Conservation (phyloP, 2,888 invertebrate genomes). For the Zaprionus obscuricornis region DNA sequence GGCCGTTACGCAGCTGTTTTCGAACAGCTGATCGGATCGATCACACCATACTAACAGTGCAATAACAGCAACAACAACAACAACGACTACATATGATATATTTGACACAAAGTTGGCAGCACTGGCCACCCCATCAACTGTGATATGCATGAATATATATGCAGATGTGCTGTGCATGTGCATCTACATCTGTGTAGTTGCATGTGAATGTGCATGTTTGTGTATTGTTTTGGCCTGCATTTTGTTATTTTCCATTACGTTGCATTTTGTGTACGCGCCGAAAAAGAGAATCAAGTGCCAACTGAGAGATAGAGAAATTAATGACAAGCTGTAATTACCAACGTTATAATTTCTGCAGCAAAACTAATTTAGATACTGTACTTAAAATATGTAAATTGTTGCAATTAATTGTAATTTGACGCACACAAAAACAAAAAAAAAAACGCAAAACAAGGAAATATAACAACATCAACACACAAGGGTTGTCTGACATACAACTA, state of each 20-base stretch:
- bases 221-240: slow-evolving; percentile 58
- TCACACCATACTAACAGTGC: slow-evolving; percentile 35
- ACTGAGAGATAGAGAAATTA: slow-evolving; percentile 4
- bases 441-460: slow-evolving; percentile 33
- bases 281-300: too few species aligned
- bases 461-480: slow-evolving; percentile 29
- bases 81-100: slow-evolving; percentile 36
- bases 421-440: slow-evolving; percentile 30
- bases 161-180: neutral
- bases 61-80: slow-evolving; percentile 13
- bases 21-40: slow-evolving; percentile 53
- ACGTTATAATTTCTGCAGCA: slow-evolving; percentile 34
- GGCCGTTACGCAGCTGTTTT: slow-evolving; percentile 23
- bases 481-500: slow-evolving; percentile 55
- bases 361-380: slow-evolving; percentile 32
- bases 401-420: slow-evolving; percentile 68
- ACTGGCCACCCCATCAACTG: slow-evolving; percentile 24
- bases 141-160: neutral
- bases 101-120: slow-evolving; percentile 44
- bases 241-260: slow-evolving; percentile 63
- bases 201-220: slow-evolving; percentile 4
- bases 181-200: too few species aligned
- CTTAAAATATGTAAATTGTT: slow-evolving; percentile 63
- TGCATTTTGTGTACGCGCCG: slow-evolving; percentile 41
- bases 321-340: slow-evolving; percentile 28